These are phyloP conservation scores for Syritta pipiens DNA, from an alignment of 2,888 invertebrate genomes.

Conservation along the genomic window DNA sequence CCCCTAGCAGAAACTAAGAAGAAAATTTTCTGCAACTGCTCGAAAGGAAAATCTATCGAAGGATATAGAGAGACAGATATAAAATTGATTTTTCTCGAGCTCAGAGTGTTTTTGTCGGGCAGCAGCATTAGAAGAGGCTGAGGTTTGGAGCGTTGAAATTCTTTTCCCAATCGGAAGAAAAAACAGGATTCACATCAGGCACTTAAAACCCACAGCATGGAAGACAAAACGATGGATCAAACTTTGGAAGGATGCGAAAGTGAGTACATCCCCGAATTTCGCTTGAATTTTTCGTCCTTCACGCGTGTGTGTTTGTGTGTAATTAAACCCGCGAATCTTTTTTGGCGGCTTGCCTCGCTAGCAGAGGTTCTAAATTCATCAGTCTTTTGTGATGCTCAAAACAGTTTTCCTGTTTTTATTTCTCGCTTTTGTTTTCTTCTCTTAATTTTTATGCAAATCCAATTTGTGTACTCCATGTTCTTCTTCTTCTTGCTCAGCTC, in stretches of 20 bases:
- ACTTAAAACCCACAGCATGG: slow-evolving; percentile 21
- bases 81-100: slow-evolving; percentile 65
- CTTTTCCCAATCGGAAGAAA: no score
- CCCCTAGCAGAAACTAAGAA: slow-evolving; percentile 56
- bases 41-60: slow-evolving; percentile 39
- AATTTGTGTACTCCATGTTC: slow-evolving; percentile 8
- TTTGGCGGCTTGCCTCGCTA: not conserved
- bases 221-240: slow-evolving; percentile 25
- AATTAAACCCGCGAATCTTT: not conserved
- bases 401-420: not conserved
- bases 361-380: not conserved
- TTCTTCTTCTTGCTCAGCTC: no score
- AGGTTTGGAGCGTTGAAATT: no score
- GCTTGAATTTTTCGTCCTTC: not conserved
- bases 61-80: slow-evolving; percentile 49
- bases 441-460: slow-evolving; percentile 21
- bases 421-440: not conserved
- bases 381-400: not conserved
- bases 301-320: not conserved
- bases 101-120: not conserved
- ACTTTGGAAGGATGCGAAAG: slow-evolving; percentile 46
- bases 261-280: slow-evolving; percentile 18
- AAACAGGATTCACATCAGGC: no score
- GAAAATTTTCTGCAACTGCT: slow-evolving; percentile 41
- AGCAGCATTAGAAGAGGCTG: slow-evolving; percentile 31